A percentile compares a stretch with the other conserved stretches of the same genome.
Evolutionary conservation across 2,888 invertebrate species (phyloP).

Genomic region (Brachyptera risi): DNA sequence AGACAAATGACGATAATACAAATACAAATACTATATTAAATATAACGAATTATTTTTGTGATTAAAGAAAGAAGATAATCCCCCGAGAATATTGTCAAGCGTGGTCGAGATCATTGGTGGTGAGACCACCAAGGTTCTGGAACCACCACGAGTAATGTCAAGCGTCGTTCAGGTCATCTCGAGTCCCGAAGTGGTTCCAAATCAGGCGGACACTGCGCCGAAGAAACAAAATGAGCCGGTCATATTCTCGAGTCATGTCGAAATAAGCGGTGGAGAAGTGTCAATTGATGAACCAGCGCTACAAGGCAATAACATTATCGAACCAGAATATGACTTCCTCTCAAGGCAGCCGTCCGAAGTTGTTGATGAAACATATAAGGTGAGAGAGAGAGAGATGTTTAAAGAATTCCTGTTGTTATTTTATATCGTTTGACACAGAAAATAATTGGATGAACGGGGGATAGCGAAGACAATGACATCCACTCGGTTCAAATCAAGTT

Average conservation of each 20-base stretch:
- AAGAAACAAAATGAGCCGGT: too few species aligned
- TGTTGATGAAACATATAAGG: slow-evolving; percentile 79
- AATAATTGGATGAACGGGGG: too few species aligned
- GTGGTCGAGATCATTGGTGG: slow-evolving; percentile 36
- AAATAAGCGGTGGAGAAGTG: slow-evolving; percentile 39
- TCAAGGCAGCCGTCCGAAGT: slow-evolving; percentile 81
- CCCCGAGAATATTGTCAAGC: slow-evolving; percentile 28
- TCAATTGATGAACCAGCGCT: slow-evolving; percentile 56
- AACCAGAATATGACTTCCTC: slow-evolving; percentile 79
- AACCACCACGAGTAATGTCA: slow-evolving; percentile 28
- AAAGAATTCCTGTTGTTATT: not conserved
- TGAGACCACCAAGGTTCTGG: slow-evolving; percentile 4
- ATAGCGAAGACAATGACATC: too few species aligned
- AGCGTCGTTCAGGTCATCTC: slow-evolving; percentile 34
- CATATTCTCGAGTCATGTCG: slow-evolving; percentile 44
- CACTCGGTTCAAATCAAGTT: too few species aligned
- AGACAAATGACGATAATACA: too few species aligned
- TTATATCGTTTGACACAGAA: too few species aligned
- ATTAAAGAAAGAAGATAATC: not conserved
- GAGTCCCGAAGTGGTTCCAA: slow-evolving; percentile 22
- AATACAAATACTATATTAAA: not conserved
- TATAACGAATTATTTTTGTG: not conserved
- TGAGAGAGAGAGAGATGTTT: slow-evolving; percentile 45
- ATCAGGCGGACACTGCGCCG: not conserved
- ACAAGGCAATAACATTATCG: slow-evolving; percentile 66